Base-by-base conservation (phyloP, 2,888 invertebrate genomes). In the Cephus pygmeus region DNA sequence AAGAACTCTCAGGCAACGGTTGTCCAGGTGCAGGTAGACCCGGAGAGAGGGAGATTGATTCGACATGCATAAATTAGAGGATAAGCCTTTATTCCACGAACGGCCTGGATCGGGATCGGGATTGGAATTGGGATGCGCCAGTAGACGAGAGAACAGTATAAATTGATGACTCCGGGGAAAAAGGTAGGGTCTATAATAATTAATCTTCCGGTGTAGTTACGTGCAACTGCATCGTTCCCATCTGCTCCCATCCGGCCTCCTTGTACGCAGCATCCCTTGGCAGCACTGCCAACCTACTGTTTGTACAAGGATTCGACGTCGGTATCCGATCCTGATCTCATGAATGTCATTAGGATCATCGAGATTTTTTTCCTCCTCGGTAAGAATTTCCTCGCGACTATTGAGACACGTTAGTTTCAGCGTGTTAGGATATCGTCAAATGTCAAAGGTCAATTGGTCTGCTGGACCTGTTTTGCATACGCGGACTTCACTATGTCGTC, bases 61-160 rank as follows among this genome's bases (percentile, higher is more conserved):
- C 89, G 91, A 90, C 86, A 90, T 90, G 91, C 91, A 91, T 91
- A 91, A 90, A 91, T 91, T 91, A 91, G 87, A 88, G 91, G 89
- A 91, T 89, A 89, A 89, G 87, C 87, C 89, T 90, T 90, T 88
- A 88, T 88, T 85, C 87, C 83, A 80, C 82, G 76, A 79, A 79
- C 76, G 83, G 80, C 83, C 83, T 81, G 83, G 85, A 81, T 83
- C 80, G 87, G 85, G 85, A 88, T 87, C 80, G 82, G 85, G 85
- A 87, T 87, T 88, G 88, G 83, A 86, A 87, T 89, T 85, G 85
- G 87, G 89, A 87, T 87, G 83, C 80, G 81, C 82, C 56, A 73
- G 75, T 73, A 36, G 31, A 80, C 35, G 77, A 74, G 77, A 75
- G 78, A 78, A 74, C 77, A 79, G 87, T 87, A 89, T 88, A 90